Evolutionary conservation across 2,113 vertebrate genomes (phyloP).

Genomic region (Candoia aspera): DNA sequence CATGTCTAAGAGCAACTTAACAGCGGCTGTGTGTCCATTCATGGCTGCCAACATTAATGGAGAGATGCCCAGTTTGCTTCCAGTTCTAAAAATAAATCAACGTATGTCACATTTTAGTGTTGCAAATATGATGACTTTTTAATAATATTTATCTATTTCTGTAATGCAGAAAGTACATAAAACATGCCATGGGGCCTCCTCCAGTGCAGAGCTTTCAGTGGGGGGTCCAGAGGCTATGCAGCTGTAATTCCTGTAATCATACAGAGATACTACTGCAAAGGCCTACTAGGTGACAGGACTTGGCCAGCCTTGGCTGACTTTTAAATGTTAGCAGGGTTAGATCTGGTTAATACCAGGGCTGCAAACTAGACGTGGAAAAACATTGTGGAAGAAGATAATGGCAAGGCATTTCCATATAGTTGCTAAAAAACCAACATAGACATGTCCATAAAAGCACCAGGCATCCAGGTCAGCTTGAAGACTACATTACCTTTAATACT

Average conservation of each 20-base stretch:
- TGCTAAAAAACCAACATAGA: neutral
- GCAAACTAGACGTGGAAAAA: neutral
- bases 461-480: neutral
- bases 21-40: slow-evolving; percentile 97
- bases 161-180: neutral
- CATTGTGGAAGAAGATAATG: neutral
- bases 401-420: neutral
- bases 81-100: slow-evolving; percentile 81
- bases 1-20: slow-evolving; percentile 96
- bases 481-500: neutral
- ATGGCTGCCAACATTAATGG: slow-evolving; percentile 98
- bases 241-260: neutral
- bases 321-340: neutral
- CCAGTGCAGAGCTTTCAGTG: neutral
- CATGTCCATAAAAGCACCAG: neutral
- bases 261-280: neutral
- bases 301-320: neutral
- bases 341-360: neutral
- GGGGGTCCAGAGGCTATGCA: neutral
- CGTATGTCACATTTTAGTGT: neutral
- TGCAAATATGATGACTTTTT: neutral
- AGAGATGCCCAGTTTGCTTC: slow-evolving; percentile 98
- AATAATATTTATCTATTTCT: neutral
- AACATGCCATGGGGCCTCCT: neutral
- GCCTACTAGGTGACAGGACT: neutral